Evolutionary conservation across 2,113 vertebrate species (phyloP).

Genomic region (Solenodon paradoxus): DNA sequence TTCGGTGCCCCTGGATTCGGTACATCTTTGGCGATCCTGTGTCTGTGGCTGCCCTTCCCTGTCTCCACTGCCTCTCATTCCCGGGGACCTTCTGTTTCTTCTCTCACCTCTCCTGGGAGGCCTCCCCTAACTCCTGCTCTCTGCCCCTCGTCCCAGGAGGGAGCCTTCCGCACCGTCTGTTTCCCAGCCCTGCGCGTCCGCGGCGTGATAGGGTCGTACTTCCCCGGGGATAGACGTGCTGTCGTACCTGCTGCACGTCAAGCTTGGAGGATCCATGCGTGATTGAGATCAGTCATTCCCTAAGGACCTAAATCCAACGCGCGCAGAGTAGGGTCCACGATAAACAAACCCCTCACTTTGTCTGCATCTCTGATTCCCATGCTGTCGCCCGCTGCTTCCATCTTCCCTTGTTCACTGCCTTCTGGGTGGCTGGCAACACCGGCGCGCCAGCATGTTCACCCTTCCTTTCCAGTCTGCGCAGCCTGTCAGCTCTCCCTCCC

Average conservation of each 20-base stretch:
- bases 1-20: background rate
- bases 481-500: background rate
- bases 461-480: background rate
- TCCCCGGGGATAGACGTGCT: background rate
- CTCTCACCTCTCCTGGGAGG: background rate
- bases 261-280: background rate
- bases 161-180: background rate
- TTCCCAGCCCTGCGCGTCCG: background rate
- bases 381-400: background rate
- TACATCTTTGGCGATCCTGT: background rate
- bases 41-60: background rate
- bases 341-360: no score
- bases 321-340: no score
- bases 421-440: background rate
- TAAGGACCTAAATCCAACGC: background rate
- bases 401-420: background rate
- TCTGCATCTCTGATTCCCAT: background rate
- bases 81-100: background rate
- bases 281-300: background rate
- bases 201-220: background rate
- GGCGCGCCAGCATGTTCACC: background rate
- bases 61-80: background rate
- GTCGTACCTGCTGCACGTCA: background rate
- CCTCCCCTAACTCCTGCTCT: background rate
- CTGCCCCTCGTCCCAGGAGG: no score